Percentiles rank a stretch among this genome's conserved stretches.
Evolutionary conservation across 1,140 invertebrate genomes (phyloP).

Genomic region (Metaphire vulgaris): DNA sequence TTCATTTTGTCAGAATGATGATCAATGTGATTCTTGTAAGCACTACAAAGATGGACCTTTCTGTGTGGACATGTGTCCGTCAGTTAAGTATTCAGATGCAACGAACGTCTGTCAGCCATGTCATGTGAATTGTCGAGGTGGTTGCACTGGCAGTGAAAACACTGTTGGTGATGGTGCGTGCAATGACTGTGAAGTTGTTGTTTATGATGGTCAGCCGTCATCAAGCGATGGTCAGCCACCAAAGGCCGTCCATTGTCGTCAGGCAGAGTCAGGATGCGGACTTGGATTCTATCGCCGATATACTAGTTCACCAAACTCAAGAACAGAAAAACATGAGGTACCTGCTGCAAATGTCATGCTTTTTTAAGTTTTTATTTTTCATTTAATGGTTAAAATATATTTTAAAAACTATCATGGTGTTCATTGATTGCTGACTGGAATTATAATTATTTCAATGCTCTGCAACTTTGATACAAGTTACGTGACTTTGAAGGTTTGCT

Average conservation of each 20-base stretch:
- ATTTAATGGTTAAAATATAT: no score
- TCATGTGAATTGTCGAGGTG: slow-evolving; percentile 42
- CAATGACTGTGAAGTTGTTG: background rate
- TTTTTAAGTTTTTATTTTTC: no score
- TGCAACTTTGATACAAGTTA: no score
- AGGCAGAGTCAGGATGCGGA: background rate
- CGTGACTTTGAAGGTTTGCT: no score
- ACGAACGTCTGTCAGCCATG: slow-evolving; percentile 57
- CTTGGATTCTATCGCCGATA: background rate
- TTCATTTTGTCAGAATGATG: slow-evolving; percentile 56
- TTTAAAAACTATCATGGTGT: no score
- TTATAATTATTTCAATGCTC: no score
- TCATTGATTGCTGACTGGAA: no score
- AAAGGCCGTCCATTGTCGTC: background rate
- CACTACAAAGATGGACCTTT: slow-evolving; percentile 77
- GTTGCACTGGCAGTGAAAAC: slow-evolving; percentile 71
- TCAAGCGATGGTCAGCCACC: slow-evolving; percentile 5
- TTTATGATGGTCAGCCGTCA: no score
- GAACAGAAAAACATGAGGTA: background rate
- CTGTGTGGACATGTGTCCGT: slow-evolving; percentile 76
- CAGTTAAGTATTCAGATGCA: slow-evolving; percentile 67
- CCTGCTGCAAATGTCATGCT: no score
- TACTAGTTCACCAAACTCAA: background rate
- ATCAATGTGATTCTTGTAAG: slow-evolving; percentile 76
- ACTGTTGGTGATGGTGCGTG: slow-evolving; percentile 11